Evolutionary conservation across 2,113 vertebrate genomes (phyloP).

Genomic region (Pterocles orientalis): DNA sequence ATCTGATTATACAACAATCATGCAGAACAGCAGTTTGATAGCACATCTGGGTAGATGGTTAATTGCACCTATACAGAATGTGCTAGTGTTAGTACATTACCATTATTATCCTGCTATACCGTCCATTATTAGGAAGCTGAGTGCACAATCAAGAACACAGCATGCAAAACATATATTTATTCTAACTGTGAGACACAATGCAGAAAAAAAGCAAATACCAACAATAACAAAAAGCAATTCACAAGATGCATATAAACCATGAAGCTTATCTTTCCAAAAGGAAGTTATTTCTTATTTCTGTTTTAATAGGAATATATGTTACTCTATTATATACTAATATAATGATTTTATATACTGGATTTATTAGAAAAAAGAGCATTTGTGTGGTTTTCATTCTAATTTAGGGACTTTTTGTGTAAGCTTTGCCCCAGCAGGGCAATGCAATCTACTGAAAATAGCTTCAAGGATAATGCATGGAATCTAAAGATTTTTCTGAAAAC

Average conservation of each 20-base stretch:
- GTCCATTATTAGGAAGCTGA: constrained; percentile 1
- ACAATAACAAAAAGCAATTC: background rate
- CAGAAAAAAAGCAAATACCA: background rate
- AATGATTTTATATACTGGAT: background rate
- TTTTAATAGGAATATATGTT: background rate
- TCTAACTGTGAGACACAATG: background rate
- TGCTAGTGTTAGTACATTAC: background rate
- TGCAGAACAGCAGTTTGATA: background rate
- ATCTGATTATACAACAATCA: background rate
- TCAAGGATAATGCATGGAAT: background rate
- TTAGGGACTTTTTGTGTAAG: background rate
- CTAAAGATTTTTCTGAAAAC: background rate
- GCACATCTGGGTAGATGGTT: background rate
- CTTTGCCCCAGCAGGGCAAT: background rate
- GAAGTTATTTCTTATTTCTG: constrained; percentile 4
- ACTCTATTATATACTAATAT: background rate
- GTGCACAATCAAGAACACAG: background rate
- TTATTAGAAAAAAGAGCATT: background rate
- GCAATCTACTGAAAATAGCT: background rate
- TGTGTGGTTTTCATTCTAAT: background rate
- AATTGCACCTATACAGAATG: background rate
- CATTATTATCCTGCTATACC: background rate
- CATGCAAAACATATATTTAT: constrained; percentile 7
- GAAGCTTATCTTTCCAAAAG: background rate
- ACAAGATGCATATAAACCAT: background rate